Conservation (phyloP, 2,797 vertebrate genomes). For the Alosa sapidissima region DNA sequence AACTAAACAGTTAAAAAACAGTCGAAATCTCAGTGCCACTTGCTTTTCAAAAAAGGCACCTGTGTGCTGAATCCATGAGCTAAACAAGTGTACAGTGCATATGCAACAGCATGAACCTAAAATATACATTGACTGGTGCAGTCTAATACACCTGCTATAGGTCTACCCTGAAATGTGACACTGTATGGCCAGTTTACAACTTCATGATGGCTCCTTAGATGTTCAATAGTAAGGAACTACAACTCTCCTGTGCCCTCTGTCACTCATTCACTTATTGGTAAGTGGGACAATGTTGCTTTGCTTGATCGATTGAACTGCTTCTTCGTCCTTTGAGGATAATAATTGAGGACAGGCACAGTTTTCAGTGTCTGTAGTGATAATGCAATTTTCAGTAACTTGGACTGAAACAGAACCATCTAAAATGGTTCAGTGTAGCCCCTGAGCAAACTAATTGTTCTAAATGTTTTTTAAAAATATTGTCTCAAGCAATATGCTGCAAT, state of each 20-base stretch:
- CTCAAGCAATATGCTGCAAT: background rate
- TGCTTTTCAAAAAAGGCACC: no score
- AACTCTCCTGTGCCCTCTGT: background rate
- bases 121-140: background rate
- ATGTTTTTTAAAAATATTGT: background rate
- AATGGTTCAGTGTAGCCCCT: slow-evolving; percentile 15
- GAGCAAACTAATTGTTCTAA: background rate
- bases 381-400: slow-evolving; percentile 26
- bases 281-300: slow-evolving; percentile 30
- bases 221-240: background rate
- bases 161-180: no score
- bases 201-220: background rate
- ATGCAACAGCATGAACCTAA: background rate
- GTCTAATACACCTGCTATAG: no score
- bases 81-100: no score
- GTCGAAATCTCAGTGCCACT: no score
- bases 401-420: slow-evolving; percentile 13
- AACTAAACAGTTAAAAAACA: no score
- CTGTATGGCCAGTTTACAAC: background rate
- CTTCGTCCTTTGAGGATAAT: slow-evolving; percentile 3
- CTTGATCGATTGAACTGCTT: slow-evolving; percentile 29
- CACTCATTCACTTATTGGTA: slow-evolving; percentile 21
- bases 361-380: slow-evolving; percentile 28
- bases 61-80: no score
- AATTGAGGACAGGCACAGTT: slow-evolving; percentile 33